Evolutionary conservation across 1,140 invertebrate genomes (phyloP), one percentile per base, ranked within the genome.

Genomic region (Ceratina australensis): DNA sequence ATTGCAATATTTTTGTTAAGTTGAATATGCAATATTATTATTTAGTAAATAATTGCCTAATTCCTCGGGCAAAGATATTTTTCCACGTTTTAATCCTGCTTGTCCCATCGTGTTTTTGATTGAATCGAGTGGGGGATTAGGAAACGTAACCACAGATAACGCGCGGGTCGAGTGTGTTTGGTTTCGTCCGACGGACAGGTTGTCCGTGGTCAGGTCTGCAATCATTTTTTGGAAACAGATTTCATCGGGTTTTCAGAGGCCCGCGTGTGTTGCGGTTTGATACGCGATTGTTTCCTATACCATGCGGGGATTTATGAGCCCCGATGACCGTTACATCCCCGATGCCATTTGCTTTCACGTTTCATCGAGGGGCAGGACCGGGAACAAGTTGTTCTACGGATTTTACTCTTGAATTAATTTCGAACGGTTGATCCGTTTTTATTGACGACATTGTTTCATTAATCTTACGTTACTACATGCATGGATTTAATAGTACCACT

Each of bases 201-300:
- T 67, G 33, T 71, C 57, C 28, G 68, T 42, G 33, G 68, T 71
- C 54, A 59, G 33, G 22, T 20, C 16, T 13, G 68, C 68, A 20
- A 71, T 71, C 56, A 59, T 59, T 71, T 59, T 71, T 71, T 47
- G 22, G 4, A 47, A 47, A 71, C 54, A 24, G 54, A 59, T 71
- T 47, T 47, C 67, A 47, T 16, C 13, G 67, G 33, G 28, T 69
- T 57, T 57, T 28, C 52, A 7, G 42, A 16, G 33, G n/a, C 16
- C 59, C 59, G 7, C 24, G 24, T 20, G 15, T 5, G 60, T 61
- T 59, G 67, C 54, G 54, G 68, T 47, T 47, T 59, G 4, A 59
- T n/a, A 47, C 54, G 16, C 33, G 33, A 59, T 47, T 57, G n/a
- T 42, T 57, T 57, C 28, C 28, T 15, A n/a, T 16, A 2, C 33